Evolutionary conservation across 2,888 invertebrate genomes (phyloP).

Genomic region (Pimpla rufipes): DNA sequence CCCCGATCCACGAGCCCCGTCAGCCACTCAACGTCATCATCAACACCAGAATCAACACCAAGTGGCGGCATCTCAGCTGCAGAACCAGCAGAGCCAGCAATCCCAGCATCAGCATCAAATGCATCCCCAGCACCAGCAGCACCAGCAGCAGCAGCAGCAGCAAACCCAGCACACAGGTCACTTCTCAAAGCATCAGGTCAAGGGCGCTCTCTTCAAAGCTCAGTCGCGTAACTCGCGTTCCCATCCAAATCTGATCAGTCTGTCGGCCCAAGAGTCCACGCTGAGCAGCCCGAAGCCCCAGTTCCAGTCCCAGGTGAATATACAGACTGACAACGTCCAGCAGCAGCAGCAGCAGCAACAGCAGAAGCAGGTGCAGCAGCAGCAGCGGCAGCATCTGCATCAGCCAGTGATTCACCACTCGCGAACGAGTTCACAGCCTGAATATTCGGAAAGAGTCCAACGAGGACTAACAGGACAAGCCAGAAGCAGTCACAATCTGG

Average conservation of each 20-base stretch:
- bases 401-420: slow-evolving; percentile 72
- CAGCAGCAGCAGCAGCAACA: no score
- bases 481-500: slow-evolving; percentile 78
- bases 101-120: slow-evolving; percentile 67
- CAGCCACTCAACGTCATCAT: slow-evolving; percentile 55
- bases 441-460: slow-evolving; percentile 70
- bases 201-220: slow-evolving; percentile 78
- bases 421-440: slow-evolving; percentile 82
- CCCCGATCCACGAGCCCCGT: slow-evolving; percentile 67
- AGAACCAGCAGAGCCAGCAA: slow-evolving; percentile 66
- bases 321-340: slow-evolving; percentile 65
- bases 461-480: slow-evolving; percentile 67
- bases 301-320: slow-evolving; percentile 80
- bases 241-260: slow-evolving; percentile 81
- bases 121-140: slow-evolving; percentile 64
- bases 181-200: slow-evolving; percentile 75
- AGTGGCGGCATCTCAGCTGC: slow-evolving; percentile 60
- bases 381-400: slow-evolving; percentile 42
- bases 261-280: slow-evolving; percentile 73
- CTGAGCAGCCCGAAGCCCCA: slow-evolving; percentile 71
- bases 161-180: slow-evolving; percentile 68
- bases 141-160: slow-evolving; percentile 59
- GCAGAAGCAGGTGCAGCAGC: no score
- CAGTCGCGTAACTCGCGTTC: slow-evolving; percentile 83
- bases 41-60: slow-evolving; percentile 69